phyloP scores from a whole-genome alignment of 2,113 vertebrate species.

The Corvus cornix region DNA sequence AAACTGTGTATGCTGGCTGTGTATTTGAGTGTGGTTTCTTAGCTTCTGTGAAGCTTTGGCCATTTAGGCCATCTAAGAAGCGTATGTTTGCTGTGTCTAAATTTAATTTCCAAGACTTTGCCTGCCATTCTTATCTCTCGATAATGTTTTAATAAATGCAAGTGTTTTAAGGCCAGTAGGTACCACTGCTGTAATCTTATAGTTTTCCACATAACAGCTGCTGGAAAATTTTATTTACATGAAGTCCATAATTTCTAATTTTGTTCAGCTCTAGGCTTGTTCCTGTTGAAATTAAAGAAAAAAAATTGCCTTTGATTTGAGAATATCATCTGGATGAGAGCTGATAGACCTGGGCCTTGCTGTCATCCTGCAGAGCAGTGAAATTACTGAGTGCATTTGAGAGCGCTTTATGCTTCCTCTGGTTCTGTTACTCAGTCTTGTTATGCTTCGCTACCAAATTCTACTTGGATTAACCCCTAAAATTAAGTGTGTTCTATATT shows the following conservation, averaged over 20 bases:
- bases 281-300: constrained; percentile 27
- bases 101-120: constrained; percentile 8
- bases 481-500: background rate
- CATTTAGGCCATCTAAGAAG: background rate
- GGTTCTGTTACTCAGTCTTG: background rate
- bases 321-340: background rate
- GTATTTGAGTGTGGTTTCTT: background rate
- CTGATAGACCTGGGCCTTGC: background rate
- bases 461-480: background rate
- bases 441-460: background rate
- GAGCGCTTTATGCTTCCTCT: background rate
- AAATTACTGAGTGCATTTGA: background rate
- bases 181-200: background rate
- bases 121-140: constrained; percentile 3
- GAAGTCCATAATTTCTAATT: constrained; percentile 37
- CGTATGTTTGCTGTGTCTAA: background rate
- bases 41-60: background rate
- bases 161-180: constrained; percentile 9
- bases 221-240: constrained; percentile 12
- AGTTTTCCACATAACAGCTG: background rate
- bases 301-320: background rate
- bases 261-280: background rate
- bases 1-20: background rate
- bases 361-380: background rate
- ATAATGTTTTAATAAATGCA: constrained; percentile 32